phyloP scores from a whole-genome alignment of 1,140 invertebrate species.

The Euwallacea fornicatus region DNA sequence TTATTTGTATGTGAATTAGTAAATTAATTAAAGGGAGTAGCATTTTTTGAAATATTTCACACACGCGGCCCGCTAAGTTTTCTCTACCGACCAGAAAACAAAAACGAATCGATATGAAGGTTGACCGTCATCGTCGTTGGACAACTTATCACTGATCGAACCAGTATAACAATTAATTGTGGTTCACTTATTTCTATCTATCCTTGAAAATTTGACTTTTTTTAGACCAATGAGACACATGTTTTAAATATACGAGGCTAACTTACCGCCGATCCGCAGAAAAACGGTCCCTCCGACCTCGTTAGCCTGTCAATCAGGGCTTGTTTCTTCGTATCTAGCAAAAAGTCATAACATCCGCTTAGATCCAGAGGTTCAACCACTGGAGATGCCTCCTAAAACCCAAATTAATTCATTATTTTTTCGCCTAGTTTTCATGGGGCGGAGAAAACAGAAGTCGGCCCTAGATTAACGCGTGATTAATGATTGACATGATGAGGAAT shows the following conservation, averaged over 20 bases:
- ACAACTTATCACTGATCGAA: not conserved
- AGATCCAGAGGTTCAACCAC: slow-evolving; percentile 47
- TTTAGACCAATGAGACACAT: too few species aligned
- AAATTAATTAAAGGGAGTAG: too few species aligned
- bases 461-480: too few species aligned
- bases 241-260: not conserved
- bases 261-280: slow-evolving; percentile 47
- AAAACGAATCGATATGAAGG: not conserved
- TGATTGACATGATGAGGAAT: too few species aligned
- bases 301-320: slow-evolving; percentile 45
- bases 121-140: not conserved
- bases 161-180: too few species aligned
- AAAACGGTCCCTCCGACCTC: slow-evolving; percentile 44
- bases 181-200: too few species aligned
- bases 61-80: not conserved
- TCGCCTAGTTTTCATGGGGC: not conserved
- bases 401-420: slow-evolving; percentile 1
- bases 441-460: too few species aligned
- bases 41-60: too few species aligned
- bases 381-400: slow-evolving; percentile 23
- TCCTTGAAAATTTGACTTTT: too few species aligned
- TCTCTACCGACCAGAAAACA: not conserved
- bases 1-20: too few species aligned
- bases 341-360: slow-evolving; percentile 44
- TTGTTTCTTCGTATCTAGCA: slow-evolving; percentile 45